A percentile compares a stretch with the other conserved stretches of the same genome.
phyloP scores from a whole-genome alignment of 2,797 vertebrate species.

The Pangasius sanitwongsei region DNA sequence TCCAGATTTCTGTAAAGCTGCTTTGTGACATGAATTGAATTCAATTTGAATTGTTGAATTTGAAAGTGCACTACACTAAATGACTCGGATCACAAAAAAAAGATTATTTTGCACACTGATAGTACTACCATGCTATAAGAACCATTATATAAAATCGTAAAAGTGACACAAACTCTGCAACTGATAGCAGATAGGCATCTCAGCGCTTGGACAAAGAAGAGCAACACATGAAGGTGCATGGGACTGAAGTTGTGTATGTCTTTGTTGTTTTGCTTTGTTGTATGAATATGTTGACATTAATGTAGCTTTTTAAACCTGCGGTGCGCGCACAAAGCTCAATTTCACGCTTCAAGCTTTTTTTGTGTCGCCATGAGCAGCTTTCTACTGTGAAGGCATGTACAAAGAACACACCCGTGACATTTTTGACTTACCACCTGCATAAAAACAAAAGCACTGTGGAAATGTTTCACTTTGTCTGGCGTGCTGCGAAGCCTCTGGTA shows the following conservation, averaged over 20 bases:
- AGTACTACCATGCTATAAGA: background rate
- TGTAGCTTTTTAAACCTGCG: conserved; percentile 13
- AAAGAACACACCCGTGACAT: conserved; percentile 22
- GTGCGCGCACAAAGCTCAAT: conserved; percentile 19
- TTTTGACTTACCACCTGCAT: conserved; percentile 27
- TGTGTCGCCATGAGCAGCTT: background rate
- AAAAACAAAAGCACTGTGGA: conserved; percentile 24
- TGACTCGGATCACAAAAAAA: background rate
- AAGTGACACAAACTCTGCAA: background rate
- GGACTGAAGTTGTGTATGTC: background rate
- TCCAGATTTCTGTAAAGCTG: background rate
- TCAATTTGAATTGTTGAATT: background rate
- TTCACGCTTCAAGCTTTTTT: background rate
- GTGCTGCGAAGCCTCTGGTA: conserved; percentile 10
- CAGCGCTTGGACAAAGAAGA: background rate
- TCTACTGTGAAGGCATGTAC: conserved; percentile 24
- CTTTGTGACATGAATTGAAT: background rate
- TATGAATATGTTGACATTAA: conserved; percentile 21
- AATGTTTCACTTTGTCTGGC: conserved; percentile 23
- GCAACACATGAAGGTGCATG: too few relatives aligned
- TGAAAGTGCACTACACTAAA: background rate
- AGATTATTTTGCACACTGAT: too few relatives aligned
- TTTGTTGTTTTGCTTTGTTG: conserved; percentile 19
- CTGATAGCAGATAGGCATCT: background rate
- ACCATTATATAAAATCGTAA: background rate